These are phyloP conservation scores for Ormyrus nitidulus DNA, from an alignment of 2,888 invertebrate genomes.

Conservation along the genomic window DNA sequence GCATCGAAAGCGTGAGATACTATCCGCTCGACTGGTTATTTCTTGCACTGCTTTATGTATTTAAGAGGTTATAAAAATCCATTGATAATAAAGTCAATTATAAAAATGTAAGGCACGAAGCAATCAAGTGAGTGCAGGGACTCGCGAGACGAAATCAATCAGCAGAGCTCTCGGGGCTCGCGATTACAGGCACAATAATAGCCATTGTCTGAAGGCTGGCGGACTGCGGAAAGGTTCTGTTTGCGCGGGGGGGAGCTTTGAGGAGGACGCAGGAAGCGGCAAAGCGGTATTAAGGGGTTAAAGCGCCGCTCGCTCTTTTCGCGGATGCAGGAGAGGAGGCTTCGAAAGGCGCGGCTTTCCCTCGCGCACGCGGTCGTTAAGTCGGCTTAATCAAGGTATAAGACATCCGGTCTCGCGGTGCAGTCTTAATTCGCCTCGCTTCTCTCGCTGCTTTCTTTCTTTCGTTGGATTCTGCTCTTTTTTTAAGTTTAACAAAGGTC, in stretches of 20 bases:
- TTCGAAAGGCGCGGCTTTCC: conserved; percentile 43
- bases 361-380: conserved; percentile 40
- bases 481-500: conserved; percentile 44
- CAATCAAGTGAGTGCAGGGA: background rate
- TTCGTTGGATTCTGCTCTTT: conserved; percentile 12
- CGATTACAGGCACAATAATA: conserved; percentile 48
- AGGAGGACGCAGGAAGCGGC: conserved; percentile 45
- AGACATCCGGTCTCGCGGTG: conserved; percentile 39
- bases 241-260: conserved; percentile 25
- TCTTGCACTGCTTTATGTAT: no score
- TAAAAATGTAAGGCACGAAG: no score
- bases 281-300: conserved; percentile 46
- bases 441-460: background rate
- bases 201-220: conserved; percentile 51
- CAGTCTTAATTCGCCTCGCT: background rate
- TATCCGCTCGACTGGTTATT: no score
- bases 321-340: background rate
- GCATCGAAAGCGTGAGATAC: no score
- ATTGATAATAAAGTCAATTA: no score
- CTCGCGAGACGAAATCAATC: conserved; percentile 50
- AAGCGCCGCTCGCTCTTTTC: conserved; percentile 12
- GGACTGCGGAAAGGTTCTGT: background rate
- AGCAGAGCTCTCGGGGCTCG: background rate
- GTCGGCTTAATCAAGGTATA: conserved; percentile 51
- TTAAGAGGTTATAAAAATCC: no score